These are phyloP conservation scores for Sinella curviseta DNA, from an alignment of 1,140 invertebrate species.

Conservation along the genomic window DNA sequence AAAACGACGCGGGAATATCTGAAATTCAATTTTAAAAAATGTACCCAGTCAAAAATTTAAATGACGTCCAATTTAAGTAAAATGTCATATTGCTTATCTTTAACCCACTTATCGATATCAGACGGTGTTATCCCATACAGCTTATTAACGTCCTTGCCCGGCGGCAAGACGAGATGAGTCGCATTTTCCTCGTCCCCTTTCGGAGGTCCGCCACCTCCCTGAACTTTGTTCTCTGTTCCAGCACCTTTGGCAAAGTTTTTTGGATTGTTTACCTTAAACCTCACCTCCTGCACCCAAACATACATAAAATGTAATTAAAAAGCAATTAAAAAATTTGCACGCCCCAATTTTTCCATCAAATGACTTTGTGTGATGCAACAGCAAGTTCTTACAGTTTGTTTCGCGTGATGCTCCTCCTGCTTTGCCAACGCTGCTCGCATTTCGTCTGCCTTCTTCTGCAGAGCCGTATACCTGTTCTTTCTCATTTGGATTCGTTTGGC, in stretches of 20 bases:
- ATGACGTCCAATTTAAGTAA: too few species aligned
- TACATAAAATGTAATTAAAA: too few species aligned
- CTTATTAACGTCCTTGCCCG: conserved; percentile 82
- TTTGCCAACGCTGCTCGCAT: conserved; percentile 66
- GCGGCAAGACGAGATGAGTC: conserved; percentile 67
- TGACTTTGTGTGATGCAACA: too few species aligned
- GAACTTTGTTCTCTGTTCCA: conserved; percentile 85
- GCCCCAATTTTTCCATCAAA: too few species aligned
- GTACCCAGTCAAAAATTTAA: too few species aligned
- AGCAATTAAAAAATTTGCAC: too few species aligned
- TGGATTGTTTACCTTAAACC: conserved; percentile 89
- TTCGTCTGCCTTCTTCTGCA: conserved; percentile 86
- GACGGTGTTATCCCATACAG: conserved; percentile 86
- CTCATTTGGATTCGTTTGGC: conserved; percentile 93
- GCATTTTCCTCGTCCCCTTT: conserved; percentile 64
- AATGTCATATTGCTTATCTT: too few species aligned
- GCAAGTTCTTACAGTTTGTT: conserved; percentile 78
- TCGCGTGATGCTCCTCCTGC: conserved; percentile 67
- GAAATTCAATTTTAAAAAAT: too few species aligned
- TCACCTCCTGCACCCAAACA: conserved; percentile 84
- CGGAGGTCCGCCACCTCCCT: conserved; percentile 70
- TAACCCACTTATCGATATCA: conserved; percentile 87
- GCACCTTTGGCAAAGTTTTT: conserved; percentile 83
- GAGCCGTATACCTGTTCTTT: conserved; percentile 81
- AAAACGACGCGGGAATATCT: conserved; percentile 88